Evolutionary conservation across 2,888 invertebrate genomes (phyloP).

Genomic region (Ormyrus pomaceus): DNA sequence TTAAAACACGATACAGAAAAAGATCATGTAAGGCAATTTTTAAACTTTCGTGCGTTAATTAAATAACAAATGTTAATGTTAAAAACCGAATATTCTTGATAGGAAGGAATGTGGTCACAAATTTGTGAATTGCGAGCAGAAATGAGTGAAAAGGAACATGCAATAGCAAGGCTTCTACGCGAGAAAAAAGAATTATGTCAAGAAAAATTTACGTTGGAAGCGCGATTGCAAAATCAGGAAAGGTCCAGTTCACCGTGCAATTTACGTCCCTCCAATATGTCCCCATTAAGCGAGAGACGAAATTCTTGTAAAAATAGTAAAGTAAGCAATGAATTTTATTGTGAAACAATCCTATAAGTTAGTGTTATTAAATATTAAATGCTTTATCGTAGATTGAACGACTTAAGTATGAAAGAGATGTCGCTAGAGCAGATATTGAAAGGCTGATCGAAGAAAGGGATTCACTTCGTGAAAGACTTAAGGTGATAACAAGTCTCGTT

Average conservation of each 20-base stretch:
- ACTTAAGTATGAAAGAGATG: constrained; percentile 78
- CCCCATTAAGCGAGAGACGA: constrained; percentile 22
- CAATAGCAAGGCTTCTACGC: constrained; percentile 73
- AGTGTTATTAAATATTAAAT: neutral
- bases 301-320: constrained; percentile 23
- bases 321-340: constrained; percentile 9
- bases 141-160: constrained; percentile 72
- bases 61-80: constrained; percentile 1
- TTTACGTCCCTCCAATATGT: constrained; percentile 53
- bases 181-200: constrained; percentile 74
- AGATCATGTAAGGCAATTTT: constrained; percentile 60
- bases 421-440: constrained; percentile 77
- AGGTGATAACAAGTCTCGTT: constrained; percentile 71
- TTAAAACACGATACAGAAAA: constrained; percentile 68
- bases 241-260: constrained; percentile 62
- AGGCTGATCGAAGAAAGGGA: constrained; percentile 80
- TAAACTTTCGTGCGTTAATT: neutral
- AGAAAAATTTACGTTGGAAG: constrained; percentile 75
- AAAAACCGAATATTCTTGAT: constrained; percentile 19
- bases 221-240: constrained; percentile 70
- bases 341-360: neutral
- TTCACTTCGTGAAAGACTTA: constrained; percentile 78
- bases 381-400: constrained; percentile 68
- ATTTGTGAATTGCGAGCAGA: constrained; percentile 53
- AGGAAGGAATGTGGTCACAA: constrained; percentile 54